A percentile compares a stretch with the other conserved stretches of the same genome.
These are phyloP conservation scores for Periophthalmus magnuspinnatus DNA, from an alignment of 2,797 vertebrate species.

Conservation along the genomic window DNA sequence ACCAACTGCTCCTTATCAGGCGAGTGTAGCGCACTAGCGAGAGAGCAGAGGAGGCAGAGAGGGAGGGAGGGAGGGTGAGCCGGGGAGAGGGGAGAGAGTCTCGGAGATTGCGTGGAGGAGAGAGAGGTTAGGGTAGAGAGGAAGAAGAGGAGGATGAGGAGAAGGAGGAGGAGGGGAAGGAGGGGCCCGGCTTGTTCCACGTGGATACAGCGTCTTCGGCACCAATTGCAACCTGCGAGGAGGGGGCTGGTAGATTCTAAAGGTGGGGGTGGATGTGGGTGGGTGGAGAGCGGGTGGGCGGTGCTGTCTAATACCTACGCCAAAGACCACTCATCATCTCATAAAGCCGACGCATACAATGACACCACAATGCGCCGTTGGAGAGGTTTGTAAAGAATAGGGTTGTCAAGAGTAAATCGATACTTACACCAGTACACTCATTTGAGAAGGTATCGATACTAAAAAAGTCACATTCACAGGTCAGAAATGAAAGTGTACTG, in stretches of 20 bases:
- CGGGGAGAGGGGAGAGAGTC: slow-evolving; percentile 38
- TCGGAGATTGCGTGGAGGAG: slow-evolving; percentile 30
- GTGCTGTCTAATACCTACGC: slow-evolving; percentile 28
- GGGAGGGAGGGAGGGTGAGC: slow-evolving; percentile 29
- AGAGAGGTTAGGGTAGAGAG: slow-evolving; percentile 33
- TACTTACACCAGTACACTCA: no score
- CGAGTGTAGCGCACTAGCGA: slow-evolving; percentile 34
- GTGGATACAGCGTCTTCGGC: slow-evolving; percentile 71
- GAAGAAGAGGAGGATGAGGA: slow-evolving; percentile 30
- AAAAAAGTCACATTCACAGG: no score
- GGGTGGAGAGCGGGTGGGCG: slow-evolving; percentile 17
- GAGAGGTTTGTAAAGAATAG: background rate
- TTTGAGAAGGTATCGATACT: no score
- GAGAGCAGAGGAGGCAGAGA: slow-evolving; percentile 29
- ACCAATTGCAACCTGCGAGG: slow-evolving; percentile 76
- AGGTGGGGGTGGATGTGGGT: slow-evolving; percentile 15
- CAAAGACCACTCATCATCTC: slow-evolving; percentile 19
- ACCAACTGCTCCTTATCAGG: slow-evolving; percentile 46
- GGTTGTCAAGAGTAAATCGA: no score
- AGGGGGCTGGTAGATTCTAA: slow-evolving; percentile 74
- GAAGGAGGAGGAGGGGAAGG: slow-evolving; percentile 34
- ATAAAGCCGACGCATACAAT: background rate
- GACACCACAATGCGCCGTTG: background rate
- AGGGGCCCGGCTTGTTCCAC: slow-evolving; percentile 30
- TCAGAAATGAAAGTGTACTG: no score